Base-by-base conservation (phyloP, 2,113 vertebrate genomes). In the Caranx ignobilis region DNA sequence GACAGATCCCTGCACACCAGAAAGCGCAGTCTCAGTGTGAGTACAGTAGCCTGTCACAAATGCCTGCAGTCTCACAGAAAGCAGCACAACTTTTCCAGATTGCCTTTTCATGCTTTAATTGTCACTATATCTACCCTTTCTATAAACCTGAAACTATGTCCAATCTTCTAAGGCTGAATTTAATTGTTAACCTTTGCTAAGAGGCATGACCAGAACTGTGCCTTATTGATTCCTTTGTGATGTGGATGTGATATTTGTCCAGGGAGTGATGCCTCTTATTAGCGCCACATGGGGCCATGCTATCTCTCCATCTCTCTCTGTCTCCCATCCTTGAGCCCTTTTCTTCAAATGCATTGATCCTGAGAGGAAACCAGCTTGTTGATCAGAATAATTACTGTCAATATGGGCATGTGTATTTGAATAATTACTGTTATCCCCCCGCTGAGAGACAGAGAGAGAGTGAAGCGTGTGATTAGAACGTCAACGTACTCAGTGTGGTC, bases 361-460 rank as follows among this genome's bases (percentile, higher is more conserved):
- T 50, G 66, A 84, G 93, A 94, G 93, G 94, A 94, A 94, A 93
- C 91, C 88, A 90, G 91, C 90, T 82, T 94, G 93, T 89, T 95
- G 93, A 95, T 95, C 94, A 92, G 92, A 92, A 88, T 94, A 95
- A 95, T 95, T 94, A 95, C 93, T 93, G 93, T 94, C 94, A 93
- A 94, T 93, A 93, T n/a, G 37, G 13, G 66, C 77, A 86, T 88
- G 89, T 85, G 80, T 84, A 73, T 91, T 81, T 85, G 87, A 90
- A 91, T 94, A 92, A 94, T 94, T 93, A 94, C 91, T 91, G 91
- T 93, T 86, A 89, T 94, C 86, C 87, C 71, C 90, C 84, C 2
- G 75, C 70, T 81, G 89, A 80, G 88, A 84, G 89, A 84, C 90
- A 86, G 84, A 75, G 78, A 55, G 71, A 83, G 88, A 85, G 82